A percentile compares a stretch with the other conserved stretches of the same genome.
Conservation (phyloP, 2,888 invertebrate species). For the Drosophila kanekoi region DNA sequence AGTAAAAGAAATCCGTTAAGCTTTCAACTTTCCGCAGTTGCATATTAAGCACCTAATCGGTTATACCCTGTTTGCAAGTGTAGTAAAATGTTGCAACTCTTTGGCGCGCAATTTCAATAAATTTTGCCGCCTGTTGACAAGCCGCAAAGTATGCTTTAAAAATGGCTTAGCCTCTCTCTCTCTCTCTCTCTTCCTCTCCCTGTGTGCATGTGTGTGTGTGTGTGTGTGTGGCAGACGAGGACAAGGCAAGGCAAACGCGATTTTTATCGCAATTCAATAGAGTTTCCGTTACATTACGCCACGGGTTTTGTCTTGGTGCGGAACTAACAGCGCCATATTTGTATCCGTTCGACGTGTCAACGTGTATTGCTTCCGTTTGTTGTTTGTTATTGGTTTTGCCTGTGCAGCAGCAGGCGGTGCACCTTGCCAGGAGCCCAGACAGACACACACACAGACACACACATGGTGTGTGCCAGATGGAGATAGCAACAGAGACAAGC, state of each 20-base stretch:
- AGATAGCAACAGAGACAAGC: slow-evolving; percentile 14
- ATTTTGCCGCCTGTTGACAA: slow-evolving; percentile 76
- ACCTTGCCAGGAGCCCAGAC: slow-evolving; percentile 51
- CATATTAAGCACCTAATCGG: background rate
- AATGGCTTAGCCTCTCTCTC: slow-evolving; percentile 60
- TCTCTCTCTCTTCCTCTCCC: background rate
- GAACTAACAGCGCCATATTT: slow-evolving; percentile 81
- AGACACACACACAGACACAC: slow-evolving; percentile 2
- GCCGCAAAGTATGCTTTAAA: slow-evolving; percentile 81
- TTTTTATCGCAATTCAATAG: slow-evolving; percentile 84
- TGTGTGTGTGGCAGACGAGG: slow-evolving; percentile 42
- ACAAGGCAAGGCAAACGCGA: slow-evolving; percentile 76
- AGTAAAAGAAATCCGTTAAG: background rate
- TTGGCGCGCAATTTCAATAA: slow-evolving; percentile 80
- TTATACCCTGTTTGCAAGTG: background rate
- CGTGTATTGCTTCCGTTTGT: slow-evolving; percentile 80
- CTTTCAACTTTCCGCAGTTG: accelerated
- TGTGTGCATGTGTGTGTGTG: slow-evolving; percentile 9
- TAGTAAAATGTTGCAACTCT: slow-evolving; percentile 65
- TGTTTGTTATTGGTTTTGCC: slow-evolving; percentile 58
- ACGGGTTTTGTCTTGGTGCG: slow-evolving; percentile 72
- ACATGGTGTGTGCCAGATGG: background rate
- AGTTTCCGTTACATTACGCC: slow-evolving; percentile 80
- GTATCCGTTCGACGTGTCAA: slow-evolving; percentile 82
- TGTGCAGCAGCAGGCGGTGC: slow-evolving; percentile 51